Evolutionary conservation across 2,797 vertebrate species (phyloP).

Genomic region (Apogon hyalosoma): DNA sequence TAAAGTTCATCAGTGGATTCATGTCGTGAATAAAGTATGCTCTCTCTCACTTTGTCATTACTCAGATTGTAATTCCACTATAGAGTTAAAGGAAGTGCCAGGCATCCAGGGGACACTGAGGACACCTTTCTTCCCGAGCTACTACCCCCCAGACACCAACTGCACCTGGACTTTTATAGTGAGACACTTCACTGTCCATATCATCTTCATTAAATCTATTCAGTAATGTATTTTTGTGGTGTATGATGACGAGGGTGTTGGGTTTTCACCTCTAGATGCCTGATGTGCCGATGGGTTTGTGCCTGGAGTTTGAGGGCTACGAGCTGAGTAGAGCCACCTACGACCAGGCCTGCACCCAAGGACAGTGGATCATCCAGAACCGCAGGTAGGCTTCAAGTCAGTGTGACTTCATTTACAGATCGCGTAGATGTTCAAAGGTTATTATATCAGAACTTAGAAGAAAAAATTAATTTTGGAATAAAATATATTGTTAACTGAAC

Average conservation of each 20-base stretch:
- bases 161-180: slow-evolving; percentile 93
- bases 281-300: slow-evolving; percentile 84
- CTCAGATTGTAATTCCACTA: slow-evolving; percentile 85
- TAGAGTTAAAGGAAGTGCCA: slow-evolving; percentile 79
- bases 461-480: no score
- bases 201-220: neutral
- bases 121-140: slow-evolving; percentile 94
- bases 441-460: no score
- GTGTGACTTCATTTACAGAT: no score
- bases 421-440: no score
- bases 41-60: neutral
- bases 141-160: slow-evolving; percentile 91
- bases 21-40: neutral
- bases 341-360: slow-evolving; percentile 88
- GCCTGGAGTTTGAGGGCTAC: slow-evolving; percentile 92
- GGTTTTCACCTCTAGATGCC: slow-evolving; percentile 83
- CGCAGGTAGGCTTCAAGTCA: slow-evolving; percentile 81
- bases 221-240: neutral
- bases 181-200: slow-evolving; percentile 48
- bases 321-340: slow-evolving; percentile 87
- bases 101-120: slow-evolving; percentile 86
- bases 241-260: slow-evolving; percentile 1
- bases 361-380: slow-evolving; percentile 92
- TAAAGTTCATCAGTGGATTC: no score
- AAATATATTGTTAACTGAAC: no score